Evolutionary conservation across 2,888 invertebrate genomes (phyloP), one percentile per base, ranked within the genome.

Genomic region (Noctua janthe): DNA sequence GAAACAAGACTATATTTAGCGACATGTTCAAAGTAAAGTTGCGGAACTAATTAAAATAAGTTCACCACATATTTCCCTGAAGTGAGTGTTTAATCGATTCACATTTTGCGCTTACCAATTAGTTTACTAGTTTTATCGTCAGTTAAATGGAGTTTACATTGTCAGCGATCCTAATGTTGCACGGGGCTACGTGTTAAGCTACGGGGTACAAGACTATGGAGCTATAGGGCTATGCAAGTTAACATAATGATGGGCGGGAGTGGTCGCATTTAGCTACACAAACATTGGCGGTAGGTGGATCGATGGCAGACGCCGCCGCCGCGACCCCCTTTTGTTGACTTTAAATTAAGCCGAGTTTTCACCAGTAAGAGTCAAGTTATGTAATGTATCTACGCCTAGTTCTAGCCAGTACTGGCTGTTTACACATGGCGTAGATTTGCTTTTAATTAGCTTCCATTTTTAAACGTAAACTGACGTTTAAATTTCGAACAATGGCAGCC

Each of bases 301-400:
- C 90, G 89, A 92, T 92, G 82, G 64, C 76, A 79, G 84, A 86
- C 83, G 80, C 86, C 78, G 67, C 79, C 77, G 72, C 78, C 69
- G 29, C 82, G 71, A 76, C 81, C 84, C 84, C 82, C 84, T 88
- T 87, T 85, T 91, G 91, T 91, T 91, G 88, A 90, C 86, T 88
- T 91, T 88, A 91, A 90, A 91, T 90, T 90, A 90, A 87, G 84
- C 86, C 70, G 85, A 83, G 86, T 87, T 89, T 88, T 82, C 78
- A 85, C 78, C 78, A 82, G 75, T 83, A 88, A 86, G 83, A 85
- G 79, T 76, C 81, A 80, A 71, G 76, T 85, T 83, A 72, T 82
- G 74, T 81, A 86, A 71, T 86, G 71, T 78, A 88, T 85, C 84
- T 82, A 84, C 67, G 82, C 71, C 70, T 83, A 78, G 51, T 76